Evolutionary conservation across 2,797 vertebrate genomes (phyloP), one percentile per base, ranked within the genome.

Genomic region (Ctenochaetus hawaiiensis): DNA sequence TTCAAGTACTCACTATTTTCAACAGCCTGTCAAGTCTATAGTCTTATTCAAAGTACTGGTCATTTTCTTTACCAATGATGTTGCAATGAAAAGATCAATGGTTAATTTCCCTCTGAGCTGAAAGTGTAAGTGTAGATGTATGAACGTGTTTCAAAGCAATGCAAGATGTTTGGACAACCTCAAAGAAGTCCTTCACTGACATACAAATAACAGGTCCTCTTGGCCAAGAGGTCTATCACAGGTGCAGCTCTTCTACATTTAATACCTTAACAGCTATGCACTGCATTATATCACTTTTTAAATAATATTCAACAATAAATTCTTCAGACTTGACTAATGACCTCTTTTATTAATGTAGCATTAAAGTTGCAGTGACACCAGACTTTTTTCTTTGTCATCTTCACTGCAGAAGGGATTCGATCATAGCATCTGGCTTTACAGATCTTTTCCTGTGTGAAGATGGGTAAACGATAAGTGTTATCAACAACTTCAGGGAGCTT

Each of bases 391-490:
- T 23, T 4, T 1, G 4, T 18, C n/a, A 20, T 71, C 60, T 83
- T 96, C 95, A 99, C 90, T 99, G 97, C 91, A 99, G 96, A 82
- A 99, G 96, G 53, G 98, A 98, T 79, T 99, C 97, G 82, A 98
- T 96, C 84, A 95, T 96, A 11, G 96, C 93, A 74, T 98, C 97
- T 68, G 97, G 96, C 88, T 97, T 98, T 81, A 96, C 93, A 41
- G 98, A 97, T 86, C 97, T 96, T 95, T 99, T 99, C 95, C 98
- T 99, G 95, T 87, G 68, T 67, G 77, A 89, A 92, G 93, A 95
- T 88, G 61, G 8, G 11, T 5, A 7, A 9, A 71, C 5, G 83
- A 89, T 88, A 83, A 79, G 4, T 8, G 22, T 87, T 87, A 91
- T 87, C 84, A 77, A 49, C 22, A 14, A 47, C 17, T 78, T 80